Conservation (phyloP, 2,113 vertebrate genomes). For the Pogonocichla stellata region DNA sequence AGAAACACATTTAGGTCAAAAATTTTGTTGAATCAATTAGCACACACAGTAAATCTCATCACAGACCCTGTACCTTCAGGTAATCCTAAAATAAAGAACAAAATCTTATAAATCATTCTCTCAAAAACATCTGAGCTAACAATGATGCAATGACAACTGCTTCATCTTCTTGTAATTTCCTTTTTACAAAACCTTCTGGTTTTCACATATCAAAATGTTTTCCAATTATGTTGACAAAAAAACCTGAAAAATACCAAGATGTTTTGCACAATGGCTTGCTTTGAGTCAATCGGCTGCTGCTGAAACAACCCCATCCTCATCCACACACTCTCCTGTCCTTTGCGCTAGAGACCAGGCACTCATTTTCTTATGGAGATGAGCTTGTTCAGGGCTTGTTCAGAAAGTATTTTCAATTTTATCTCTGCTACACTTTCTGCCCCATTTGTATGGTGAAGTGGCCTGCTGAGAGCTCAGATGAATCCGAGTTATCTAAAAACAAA, state of each 20-base stretch:
- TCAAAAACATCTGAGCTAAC: neutral
- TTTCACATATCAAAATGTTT: neutral
- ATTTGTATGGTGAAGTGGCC: neutral
- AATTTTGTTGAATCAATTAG: neutral
- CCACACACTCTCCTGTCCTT: neutral
- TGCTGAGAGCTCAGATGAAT: neutral
- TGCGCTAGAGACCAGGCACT: accelerated
- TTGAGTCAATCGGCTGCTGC: neutral
- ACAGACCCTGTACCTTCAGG: neutral
- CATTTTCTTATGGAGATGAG: neutral
- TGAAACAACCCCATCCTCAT: neutral
- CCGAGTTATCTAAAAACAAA: neutral
- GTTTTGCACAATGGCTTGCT: neutral
- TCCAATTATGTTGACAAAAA: neutral
- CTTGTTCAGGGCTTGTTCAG: neutral
- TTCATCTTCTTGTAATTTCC: neutral
- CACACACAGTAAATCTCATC: neutral
- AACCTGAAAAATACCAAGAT: neutral
- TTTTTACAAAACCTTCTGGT: neutral
- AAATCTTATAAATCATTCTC: neutral
- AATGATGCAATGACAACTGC: neutral
- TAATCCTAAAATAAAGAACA: neutral
- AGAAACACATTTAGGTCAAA: neutral
- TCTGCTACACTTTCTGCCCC: neutral
- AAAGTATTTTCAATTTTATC: neutral